Conservation (phyloP, 37 sponge, comb jelly and placozoan genomes). For the Agelas oroides region DNA sequence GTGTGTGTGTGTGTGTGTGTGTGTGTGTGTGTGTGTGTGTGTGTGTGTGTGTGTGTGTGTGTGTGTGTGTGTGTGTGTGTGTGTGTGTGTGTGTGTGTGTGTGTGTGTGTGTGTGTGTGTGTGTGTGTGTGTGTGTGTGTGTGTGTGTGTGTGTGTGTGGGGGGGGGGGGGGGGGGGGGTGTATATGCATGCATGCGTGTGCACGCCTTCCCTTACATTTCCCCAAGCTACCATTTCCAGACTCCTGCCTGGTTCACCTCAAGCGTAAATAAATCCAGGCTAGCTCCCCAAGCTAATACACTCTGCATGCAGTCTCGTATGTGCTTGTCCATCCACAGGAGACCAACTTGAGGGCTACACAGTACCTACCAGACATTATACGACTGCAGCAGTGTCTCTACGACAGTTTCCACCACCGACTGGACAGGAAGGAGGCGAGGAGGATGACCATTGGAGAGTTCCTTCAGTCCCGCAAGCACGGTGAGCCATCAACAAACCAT, state of each 20-base stretch:
- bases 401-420: constrained; percentile 42
- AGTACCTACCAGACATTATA: constrained; percentile 78
- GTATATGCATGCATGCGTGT: no score
- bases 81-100: no score
- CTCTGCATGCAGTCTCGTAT: neutral
- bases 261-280: no score
- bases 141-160: no score
- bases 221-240: no score
- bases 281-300: no score
- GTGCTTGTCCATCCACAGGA: constrained; percentile 40
- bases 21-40: neutral
- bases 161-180: no score
- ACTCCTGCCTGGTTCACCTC: no score
- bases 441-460: constrained; percentile 56
- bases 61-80: no score
- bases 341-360: constrained; percentile 61
- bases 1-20: neutral
- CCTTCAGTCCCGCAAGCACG: constrained; percentile 8
- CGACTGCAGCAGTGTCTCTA: constrained; percentile 65
- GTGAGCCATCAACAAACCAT: neutral
- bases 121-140: no score
- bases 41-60: neutral
- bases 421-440: constrained; percentile 48
- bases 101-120: no score
- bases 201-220: no score